phyloP scores from a whole-genome alignment of 2,888 invertebrate genomes.

The Crioceris asparagi region DNA sequence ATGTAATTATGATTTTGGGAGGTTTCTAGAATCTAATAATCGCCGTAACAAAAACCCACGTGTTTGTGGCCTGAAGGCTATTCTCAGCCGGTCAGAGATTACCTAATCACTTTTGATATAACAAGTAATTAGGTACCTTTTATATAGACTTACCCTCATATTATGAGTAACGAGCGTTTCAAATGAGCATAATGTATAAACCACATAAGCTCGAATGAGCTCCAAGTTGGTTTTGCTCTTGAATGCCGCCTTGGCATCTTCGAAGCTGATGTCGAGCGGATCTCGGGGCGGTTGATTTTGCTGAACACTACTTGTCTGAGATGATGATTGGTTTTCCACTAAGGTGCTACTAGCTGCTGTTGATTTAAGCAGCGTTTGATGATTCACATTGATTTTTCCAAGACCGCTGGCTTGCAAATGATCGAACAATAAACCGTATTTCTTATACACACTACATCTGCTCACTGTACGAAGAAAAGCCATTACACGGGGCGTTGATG shows the following conservation, averaged over 20 bases:
- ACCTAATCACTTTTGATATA: too few relatives aligned
- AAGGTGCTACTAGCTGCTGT: slow-evolving; percentile 44
- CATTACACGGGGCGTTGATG: slow-evolving; percentile 31
- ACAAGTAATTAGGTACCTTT: too few relatives aligned
- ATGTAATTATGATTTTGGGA: too few relatives aligned
- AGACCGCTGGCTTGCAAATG: slow-evolving; percentile 24
- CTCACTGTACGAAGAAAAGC: slow-evolving; percentile 41
- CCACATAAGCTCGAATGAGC: slow-evolving; percentile 78
- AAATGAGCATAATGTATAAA: slow-evolving; percentile 84
- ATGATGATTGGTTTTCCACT: slow-evolving; percentile 15
- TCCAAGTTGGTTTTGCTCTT: slow-evolving; percentile 93
- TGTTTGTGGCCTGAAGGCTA: too few relatives aligned
- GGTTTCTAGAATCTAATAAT: too few relatives aligned
- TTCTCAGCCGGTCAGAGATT: too few relatives aligned
- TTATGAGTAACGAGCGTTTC: slow-evolving; percentile 85
- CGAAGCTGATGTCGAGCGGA: slow-evolving; percentile 69
- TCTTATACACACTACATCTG: slow-evolving; percentile 36
- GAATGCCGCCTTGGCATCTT: slow-evolving; percentile 83
- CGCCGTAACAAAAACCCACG: too few relatives aligned
- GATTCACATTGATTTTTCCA: slow-evolving; percentile 28
- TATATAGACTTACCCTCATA: slow-evolving; percentile 65
- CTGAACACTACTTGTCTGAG: slow-evolving; percentile 4
- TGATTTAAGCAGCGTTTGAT: slow-evolving; percentile 35
- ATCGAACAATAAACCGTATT: slow-evolving; percentile 33
- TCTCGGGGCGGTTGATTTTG: slow-evolving; percentile 22